phyloP scores from a whole-genome alignment of 2,888 invertebrate genomes.

The Melieria omissa region DNA sequence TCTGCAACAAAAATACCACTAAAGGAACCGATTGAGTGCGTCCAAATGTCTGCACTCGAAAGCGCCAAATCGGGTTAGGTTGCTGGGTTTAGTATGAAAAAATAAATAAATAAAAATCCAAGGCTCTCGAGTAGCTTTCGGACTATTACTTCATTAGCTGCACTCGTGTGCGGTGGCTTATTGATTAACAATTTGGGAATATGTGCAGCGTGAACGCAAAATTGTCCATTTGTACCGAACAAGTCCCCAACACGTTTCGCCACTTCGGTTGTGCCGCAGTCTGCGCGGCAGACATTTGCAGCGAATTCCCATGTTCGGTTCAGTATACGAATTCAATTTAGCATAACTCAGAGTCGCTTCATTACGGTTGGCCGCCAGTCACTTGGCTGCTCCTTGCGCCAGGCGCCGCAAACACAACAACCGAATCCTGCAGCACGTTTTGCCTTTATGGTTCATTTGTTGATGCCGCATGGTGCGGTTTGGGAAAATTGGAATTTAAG shows the following conservation, averaged over 20 bases:
- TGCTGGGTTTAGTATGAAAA: no score
- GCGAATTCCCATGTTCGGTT: constrained; percentile 13
- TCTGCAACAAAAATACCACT: constrained; percentile 5
- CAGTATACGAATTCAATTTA: constrained; percentile 46
- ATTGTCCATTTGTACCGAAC: constrained; percentile 5
- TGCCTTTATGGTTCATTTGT: constrained; percentile 54
- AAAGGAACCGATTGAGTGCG: no score
- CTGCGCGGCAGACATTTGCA: background rate
- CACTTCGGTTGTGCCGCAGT: constrained; percentile 26
- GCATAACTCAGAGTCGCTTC: constrained; percentile 35
- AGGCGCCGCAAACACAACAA: background rate
- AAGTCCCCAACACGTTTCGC: constrained; percentile 30
- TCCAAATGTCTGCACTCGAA: no score
- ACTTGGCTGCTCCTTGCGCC: background rate
- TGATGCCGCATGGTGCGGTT: constrained; percentile 39
- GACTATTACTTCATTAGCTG: constrained; percentile 31
- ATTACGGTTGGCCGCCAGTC: constrained; percentile 11
- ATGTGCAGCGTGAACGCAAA: constrained; percentile 31
- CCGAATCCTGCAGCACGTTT: constrained; percentile 51
- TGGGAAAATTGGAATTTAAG: constrained; percentile 44
- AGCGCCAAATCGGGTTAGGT: no score
- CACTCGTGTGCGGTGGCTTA: constrained; percentile 37
- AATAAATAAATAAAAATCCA: no score
- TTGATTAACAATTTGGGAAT: constrained; percentile 67
- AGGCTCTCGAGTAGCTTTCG: background rate